Conservation (phyloP, 2,797 vertebrate species). For the Corythornis leucogaster region DNA sequence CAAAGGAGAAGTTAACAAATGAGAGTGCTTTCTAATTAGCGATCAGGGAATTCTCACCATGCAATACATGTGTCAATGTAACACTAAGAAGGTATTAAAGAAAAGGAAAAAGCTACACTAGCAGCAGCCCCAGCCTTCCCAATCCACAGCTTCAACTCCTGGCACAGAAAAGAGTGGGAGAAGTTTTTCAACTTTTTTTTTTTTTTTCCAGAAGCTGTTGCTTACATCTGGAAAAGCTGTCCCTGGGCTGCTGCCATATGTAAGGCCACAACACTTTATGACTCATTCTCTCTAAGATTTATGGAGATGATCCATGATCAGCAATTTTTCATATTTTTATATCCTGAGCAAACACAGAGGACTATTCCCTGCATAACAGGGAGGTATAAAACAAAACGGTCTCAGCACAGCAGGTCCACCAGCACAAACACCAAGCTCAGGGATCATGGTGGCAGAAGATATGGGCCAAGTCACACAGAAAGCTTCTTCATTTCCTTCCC, state of each 20-base stretch:
- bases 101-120: background rate
- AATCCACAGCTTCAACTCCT: background rate
- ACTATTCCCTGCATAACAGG: background rate
- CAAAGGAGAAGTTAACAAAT: constrained; percentile 42
- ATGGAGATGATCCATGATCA: constrained; percentile 88
- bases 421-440: background rate
- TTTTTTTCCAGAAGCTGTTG: constrained; percentile 37
- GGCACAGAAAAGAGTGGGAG: background rate
- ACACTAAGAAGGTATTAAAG: background rate
- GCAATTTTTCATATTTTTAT: constrained; percentile 85
- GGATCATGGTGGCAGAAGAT: background rate
- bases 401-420: background rate
- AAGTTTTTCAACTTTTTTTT: constrained; percentile 45
- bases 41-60: constrained; percentile 6
- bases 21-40: constrained; percentile 55
- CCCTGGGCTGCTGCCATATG: constrained; percentile 82
- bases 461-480: background rate
- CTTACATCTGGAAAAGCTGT: constrained; percentile 75
- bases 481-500: background rate
- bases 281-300: constrained; percentile 89
- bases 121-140: background rate
- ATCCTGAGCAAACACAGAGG: constrained; percentile 56
- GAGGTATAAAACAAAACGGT: background rate
- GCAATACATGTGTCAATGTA: background rate
- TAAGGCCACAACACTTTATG: constrained; percentile 88